phyloP scores from a whole-genome alignment of 2,797 vertebrate genomes.

The Chlorospingus semifuscus region DNA sequence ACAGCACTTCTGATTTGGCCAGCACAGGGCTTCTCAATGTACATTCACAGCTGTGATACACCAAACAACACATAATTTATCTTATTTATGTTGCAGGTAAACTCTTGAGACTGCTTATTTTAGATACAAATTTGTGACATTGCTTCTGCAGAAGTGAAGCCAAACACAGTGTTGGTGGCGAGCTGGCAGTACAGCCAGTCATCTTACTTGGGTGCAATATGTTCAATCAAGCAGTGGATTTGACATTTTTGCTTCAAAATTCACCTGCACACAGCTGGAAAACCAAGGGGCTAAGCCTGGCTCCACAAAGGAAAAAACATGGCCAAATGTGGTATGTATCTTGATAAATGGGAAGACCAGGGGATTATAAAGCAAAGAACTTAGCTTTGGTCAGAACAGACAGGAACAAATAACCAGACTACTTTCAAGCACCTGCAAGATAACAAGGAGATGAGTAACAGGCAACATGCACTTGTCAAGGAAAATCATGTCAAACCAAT shows the following conservation, averaged over 20 bases:
- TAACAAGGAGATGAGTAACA: constrained; percentile 29
- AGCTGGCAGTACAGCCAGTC: not conserved
- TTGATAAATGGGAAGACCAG: not conserved
- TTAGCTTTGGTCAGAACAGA: not conserved
- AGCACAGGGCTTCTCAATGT: not conserved
- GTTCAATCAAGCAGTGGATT: not conserved
- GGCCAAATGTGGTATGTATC: not conserved
- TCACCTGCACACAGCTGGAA: not conserved
- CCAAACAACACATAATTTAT: not conserved
- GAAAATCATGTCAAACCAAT: constrained; percentile 30
- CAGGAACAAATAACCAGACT: constrained; percentile 18
- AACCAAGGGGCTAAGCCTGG: not conserved
- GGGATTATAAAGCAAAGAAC: not conserved
- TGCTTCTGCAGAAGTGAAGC: not conserved
- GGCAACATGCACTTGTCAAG: constrained; percentile 18
- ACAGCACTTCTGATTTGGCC: not conserved
- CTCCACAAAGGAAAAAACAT: not conserved
- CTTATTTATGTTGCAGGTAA: not conserved
- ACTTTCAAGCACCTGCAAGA: constrained; percentile 14
- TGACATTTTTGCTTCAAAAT: not conserved
- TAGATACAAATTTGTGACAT: not conserved
- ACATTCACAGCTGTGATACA: not conserved
- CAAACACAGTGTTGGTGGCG: not conserved
- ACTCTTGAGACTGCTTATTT: not conserved
- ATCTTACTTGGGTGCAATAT: not conserved